These are phyloP conservation scores for Zonitis immaculata DNA, from an alignment of 2,888 invertebrate species.

Conservation along the genomic window DNA sequence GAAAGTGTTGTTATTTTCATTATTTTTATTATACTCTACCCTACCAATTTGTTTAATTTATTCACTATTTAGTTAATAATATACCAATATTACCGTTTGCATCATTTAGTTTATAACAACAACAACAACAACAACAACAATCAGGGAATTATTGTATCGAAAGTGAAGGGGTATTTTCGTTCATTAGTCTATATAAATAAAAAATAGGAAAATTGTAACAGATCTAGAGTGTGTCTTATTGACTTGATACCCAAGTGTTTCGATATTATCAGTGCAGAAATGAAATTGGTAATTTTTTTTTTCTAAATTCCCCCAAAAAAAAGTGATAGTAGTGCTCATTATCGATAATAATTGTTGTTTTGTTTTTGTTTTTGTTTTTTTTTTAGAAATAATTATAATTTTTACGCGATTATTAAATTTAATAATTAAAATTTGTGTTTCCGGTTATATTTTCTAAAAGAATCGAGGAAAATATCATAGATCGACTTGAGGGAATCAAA, in stretches of 20 bases:
- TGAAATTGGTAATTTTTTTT: conserved; percentile 30
- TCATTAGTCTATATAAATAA: neutral
- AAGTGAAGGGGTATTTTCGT: neutral
- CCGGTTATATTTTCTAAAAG: too few relatives aligned
- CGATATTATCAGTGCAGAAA: too few relatives aligned
- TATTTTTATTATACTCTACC: neutral
- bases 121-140: neutral
- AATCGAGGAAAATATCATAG: too few relatives aligned
- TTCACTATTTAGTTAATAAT: neutral
- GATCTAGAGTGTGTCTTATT: conserved; percentile 16
- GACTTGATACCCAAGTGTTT: too few relatives aligned
- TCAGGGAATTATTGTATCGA: neutral
- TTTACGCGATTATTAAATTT: too few relatives aligned
- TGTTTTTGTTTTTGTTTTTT: too few relatives aligned
- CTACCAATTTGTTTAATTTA: neutral
- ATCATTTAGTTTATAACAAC: neutral
- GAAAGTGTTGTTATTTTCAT: neutral
- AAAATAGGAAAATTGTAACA: neutral
- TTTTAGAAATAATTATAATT: too few relatives aligned
- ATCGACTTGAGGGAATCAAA: too few relatives aligned
- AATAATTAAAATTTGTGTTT: too few relatives aligned
- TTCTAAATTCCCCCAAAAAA: too few relatives aligned
- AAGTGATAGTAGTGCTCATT: too few relatives aligned
- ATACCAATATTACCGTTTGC: neutral
- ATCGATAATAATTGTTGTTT: too few relatives aligned